Evolutionary conservation across 1,140 invertebrate genomes (phyloP), one percentile per base, ranked within the genome.

Genomic region (Drosophila ananassae): DNA sequence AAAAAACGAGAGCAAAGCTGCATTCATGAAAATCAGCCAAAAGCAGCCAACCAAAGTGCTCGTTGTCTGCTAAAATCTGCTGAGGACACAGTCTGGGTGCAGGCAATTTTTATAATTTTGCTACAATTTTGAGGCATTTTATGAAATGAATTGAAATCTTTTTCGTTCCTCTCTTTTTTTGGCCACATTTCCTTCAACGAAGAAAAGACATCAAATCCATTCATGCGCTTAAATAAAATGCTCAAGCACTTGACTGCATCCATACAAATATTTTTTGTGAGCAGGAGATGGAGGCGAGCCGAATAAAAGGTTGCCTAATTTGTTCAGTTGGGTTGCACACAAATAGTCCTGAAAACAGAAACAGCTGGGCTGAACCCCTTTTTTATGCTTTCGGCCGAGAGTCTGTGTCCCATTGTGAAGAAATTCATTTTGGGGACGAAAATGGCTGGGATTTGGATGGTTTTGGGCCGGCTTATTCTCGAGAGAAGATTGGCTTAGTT

Each of bases 171-270:
- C 39, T 80, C 50, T 44, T 77, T 80, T 80, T 77, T 57, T n/a
- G 52, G 56, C 51, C 73, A 56, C 72, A 63, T 61, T 79, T 80
- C 69, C 48, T 53, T 75, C 41, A 50, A 59, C 63, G 51, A 87
- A 83, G 87, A 73, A 82, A 87, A 87, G 72, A 76, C 81, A 78
- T 90, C 76, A 89, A 85, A 85, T 79, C 83, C 84, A 85, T 91
- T 89, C 89, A 82, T 91, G 81, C 81, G 89, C 89, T 91, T 91
- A 91, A 90, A 90, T 90, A 90, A 90, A 90, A 90, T 90, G 89
- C 89, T 91, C 89, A 77, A 90, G 84, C 89, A 91, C 89, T 91
- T 91, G 89, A 91, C 89, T 91, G 89, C 89, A 89, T 91, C 89
- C 89, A 91, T 89, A 80, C 68, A 85, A 77, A 91, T 79, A 77